Conservation (phyloP, 2,888 invertebrate species). For the Noctua janthe region DNA sequence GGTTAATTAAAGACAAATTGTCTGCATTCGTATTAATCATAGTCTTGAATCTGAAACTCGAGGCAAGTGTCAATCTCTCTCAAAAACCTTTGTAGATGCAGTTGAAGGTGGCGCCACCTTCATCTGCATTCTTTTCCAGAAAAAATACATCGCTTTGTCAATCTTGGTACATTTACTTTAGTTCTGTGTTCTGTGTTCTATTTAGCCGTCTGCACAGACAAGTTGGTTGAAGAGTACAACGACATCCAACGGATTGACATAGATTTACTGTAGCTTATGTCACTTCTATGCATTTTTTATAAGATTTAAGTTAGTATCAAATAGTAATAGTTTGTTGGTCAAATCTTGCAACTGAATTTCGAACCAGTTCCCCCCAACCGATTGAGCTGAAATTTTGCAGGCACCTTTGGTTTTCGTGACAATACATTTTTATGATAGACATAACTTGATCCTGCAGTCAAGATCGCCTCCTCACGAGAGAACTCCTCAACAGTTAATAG, state of each 20-base stretch:
- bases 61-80: not conserved
- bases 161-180: not conserved
- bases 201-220: not conserved
- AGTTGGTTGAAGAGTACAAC: not conserved
- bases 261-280: not conserved
- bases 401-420: no score
- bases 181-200: not conserved
- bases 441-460: no score
- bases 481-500: no score
- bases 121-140: not conserved
- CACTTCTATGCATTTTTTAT: not conserved
- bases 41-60: not conserved
- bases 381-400: no score
- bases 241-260: not conserved
- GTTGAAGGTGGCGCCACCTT: not conserved
- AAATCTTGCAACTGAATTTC: no score
- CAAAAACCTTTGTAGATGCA: not conserved
- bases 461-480: no score
- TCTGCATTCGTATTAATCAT: not conserved
- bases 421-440: no score
- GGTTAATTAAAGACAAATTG: not conserved
- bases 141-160: not conserved
- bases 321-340: no score
- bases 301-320: no score
- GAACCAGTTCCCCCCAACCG: no score